phyloP scores from a whole-genome alignment of 1,140 invertebrate genomes.

The Hycleus cichorii region DNA sequence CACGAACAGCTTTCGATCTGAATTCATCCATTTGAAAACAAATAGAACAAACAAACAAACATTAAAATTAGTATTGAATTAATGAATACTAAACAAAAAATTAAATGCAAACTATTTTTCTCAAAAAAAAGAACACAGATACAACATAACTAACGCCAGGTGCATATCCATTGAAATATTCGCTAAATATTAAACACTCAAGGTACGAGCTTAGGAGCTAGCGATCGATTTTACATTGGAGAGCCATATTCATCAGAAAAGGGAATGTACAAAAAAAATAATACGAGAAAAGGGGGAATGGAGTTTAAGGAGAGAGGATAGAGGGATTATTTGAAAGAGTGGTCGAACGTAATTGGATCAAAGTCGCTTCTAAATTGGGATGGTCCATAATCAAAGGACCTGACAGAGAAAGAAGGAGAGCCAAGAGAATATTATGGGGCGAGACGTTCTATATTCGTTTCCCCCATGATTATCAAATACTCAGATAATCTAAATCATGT shows the following conservation, averaged over 20 bases:
- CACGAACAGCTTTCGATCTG: constrained; percentile 98
- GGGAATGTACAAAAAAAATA: too few relatives aligned
- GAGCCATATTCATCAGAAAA: constrained; percentile 21
- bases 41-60: constrained; percentile 11
- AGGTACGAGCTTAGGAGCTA: constrained; percentile 33
- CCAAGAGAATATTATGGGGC: too few relatives aligned
- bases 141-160: constrained; percentile 27
- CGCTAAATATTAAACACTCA: constrained; percentile 30
- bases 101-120: neutral
- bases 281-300: neutral
- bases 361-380: constrained; percentile 25
- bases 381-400: constrained; percentile 21
- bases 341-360: constrained; percentile 30
- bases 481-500: too few relatives aligned
- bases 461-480: too few relatives aligned
- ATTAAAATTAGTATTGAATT: neutral
- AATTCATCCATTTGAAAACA: constrained; percentile 26
- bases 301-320: constrained; percentile 5
- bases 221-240: constrained; percentile 24
- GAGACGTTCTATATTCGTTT: too few relatives aligned
- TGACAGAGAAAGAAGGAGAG: neutral
- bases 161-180: constrained; percentile 26
- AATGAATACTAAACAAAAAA: neutral
- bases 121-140: constrained; percentile 14
- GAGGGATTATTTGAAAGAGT: constrained; percentile 22